Evolutionary conservation across 2,113 vertebrate genomes (phyloP).

Genomic region (Apodemus sylvaticus): DNA sequence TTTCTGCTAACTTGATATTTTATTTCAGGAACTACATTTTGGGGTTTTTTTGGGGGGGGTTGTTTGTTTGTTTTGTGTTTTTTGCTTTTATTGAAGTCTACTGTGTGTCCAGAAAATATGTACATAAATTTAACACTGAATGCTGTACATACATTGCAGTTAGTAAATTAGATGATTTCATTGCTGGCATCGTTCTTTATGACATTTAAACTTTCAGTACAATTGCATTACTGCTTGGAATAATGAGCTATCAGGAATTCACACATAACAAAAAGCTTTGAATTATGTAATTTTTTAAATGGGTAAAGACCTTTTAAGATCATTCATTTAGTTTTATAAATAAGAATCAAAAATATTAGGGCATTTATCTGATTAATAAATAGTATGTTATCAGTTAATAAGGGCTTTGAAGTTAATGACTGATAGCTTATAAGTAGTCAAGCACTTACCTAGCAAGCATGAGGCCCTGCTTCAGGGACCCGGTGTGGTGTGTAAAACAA

Average conservation of each 20-base stretch:
- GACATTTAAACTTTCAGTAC: background rate
- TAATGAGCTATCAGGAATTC: background rate
- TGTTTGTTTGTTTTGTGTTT: background rate
- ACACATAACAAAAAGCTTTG: background rate
- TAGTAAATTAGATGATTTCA: background rate
- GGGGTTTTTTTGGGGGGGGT: no score
- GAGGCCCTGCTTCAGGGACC: no score
- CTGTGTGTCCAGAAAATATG: background rate
- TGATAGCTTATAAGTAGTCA: background rate
- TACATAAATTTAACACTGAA: background rate
- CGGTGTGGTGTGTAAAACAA: background rate
- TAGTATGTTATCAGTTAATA: background rate
- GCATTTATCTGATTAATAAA: background rate
- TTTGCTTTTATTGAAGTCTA: background rate
- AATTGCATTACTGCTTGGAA: background rate
- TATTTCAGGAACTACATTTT: background rate
- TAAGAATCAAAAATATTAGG: background rate
- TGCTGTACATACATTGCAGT: background rate
- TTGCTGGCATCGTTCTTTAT: background rate
- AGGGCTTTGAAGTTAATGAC: background rate
- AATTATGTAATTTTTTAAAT: background rate
- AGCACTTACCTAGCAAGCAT: no score
- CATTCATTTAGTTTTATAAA: conserved; percentile 2
- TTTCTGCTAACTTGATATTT: background rate
- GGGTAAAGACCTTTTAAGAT: background rate